phyloP scores from a whole-genome alignment of 1,140 invertebrate genomes.

The Ostrea denselamellosa region DNA sequence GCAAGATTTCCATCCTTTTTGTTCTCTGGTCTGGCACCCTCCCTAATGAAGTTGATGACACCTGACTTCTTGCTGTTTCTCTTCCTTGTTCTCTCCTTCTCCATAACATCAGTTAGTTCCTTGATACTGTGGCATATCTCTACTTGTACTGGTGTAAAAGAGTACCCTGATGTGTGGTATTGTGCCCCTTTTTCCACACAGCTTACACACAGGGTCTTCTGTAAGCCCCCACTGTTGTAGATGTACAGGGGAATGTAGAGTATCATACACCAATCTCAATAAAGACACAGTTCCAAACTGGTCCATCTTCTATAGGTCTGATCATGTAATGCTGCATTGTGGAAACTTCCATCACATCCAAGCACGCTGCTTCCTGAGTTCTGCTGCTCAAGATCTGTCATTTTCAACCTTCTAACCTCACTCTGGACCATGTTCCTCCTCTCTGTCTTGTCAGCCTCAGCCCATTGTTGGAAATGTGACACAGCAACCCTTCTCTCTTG shows the following conservation, averaged over 20 bases:
- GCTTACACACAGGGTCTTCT: background rate
- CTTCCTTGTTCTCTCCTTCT: constrained; percentile 2
- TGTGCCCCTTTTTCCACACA: background rate
- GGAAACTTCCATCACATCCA: constrained; percentile 10
- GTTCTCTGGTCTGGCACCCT: background rate
- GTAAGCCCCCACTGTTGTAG: background rate
- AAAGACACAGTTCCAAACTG: background rate
- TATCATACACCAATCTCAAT: constrained; percentile 25
- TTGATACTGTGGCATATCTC: background rate
- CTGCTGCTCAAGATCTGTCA: background rate
- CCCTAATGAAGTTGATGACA: background rate
- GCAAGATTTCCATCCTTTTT: background rate
- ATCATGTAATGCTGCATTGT: background rate
- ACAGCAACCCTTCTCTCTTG: constrained; percentile 40
- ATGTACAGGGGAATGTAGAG: background rate
- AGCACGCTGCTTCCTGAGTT: constrained; percentile 31
- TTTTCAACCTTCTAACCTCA: constrained; percentile 28
- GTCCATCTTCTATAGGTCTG: constrained; percentile 17
- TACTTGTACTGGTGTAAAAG: background rate
- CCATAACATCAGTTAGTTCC: background rate
- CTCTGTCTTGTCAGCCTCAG: background rate
- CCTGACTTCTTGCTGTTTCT: background rate
- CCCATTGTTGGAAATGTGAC: constrained; percentile 43
- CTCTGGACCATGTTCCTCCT: constrained; percentile 35
- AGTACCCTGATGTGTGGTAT: no score